These are phyloP conservation scores for Platypus cylindrus DNA, from an alignment of 2,888 invertebrate species.

Conservation along the genomic window DNA sequence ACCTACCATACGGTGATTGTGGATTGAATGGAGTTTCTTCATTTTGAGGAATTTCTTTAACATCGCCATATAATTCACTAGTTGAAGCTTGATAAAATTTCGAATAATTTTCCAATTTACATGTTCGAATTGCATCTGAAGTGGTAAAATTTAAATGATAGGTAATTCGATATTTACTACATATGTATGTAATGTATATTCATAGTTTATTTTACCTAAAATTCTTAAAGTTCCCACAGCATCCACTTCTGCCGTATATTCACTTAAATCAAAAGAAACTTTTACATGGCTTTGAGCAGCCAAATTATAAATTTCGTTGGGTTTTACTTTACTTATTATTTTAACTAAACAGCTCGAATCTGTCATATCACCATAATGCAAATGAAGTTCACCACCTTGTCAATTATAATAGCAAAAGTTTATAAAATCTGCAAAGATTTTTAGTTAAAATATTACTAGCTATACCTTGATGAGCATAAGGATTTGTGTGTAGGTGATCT, in stretches of 20 bases:
- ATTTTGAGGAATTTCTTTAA: conserved; percentile 81
- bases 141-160: background rate
- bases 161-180: background rate
- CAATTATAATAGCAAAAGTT: no score
- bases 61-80: conserved; percentile 89
- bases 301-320: conserved; percentile 93
- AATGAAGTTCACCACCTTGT: conserved; percentile 66
- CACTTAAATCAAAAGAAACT: conserved; percentile 95
- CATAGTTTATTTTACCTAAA: conserved; percentile 14
- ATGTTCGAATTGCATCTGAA: conserved; percentile 82
- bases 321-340: conserved; percentile 62
- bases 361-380: conserved; percentile 98
- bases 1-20: conserved; percentile 84
- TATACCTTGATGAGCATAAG: conserved; percentile 63
- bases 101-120: conserved; percentile 66
- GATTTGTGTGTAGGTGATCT: conserved; percentile 88
- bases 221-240: conserved; percentile 86
- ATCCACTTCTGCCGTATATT: conserved; percentile 98
- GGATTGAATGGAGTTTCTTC: conserved; percentile 95
- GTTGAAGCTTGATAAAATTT: conserved; percentile 94
- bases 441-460: background rate
- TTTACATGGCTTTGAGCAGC: conserved; percentile 99
- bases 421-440: conserved; percentile 1
- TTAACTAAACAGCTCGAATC: conserved; percentile 91
- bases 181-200: background rate